Conservation (phyloP, 2,113 vertebrate genomes). For the Boulengeromyrus knoepffleri region DNA sequence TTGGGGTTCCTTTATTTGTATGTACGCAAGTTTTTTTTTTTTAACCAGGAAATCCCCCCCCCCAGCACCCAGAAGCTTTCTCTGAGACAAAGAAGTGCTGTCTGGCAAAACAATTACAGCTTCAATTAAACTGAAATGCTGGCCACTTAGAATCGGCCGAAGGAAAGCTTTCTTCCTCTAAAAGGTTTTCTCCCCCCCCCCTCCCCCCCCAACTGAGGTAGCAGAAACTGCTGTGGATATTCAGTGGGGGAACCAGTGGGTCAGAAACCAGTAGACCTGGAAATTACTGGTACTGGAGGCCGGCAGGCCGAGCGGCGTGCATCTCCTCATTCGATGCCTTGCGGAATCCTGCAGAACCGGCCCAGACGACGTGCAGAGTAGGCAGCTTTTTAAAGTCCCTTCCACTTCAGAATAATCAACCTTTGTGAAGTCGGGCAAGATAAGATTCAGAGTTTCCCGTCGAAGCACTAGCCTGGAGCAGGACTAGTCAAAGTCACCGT, state of each 20-base stretch:
- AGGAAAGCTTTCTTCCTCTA: slow-evolving; percentile 10
- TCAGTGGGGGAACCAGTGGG: background rate
- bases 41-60: slow-evolving; percentile 39
- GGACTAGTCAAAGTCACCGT: background rate
- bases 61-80: background rate
- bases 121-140: slow-evolving; percentile 8
- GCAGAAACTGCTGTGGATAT: background rate
- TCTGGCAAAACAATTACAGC: slow-evolving; percentile 1
- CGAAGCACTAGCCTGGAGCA: background rate
- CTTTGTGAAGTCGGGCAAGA: background rate
- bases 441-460: background rate
- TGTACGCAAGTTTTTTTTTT: slow-evolving; percentile 34
- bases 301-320: background rate
- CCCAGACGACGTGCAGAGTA: background rate
- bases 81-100: background rate
- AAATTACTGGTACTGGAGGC: background rate
- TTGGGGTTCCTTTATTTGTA: slow-evolving; percentile 35
- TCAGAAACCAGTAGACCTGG: background rate
- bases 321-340: background rate
- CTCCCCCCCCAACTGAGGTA: background rate
- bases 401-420: background rate
- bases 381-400: background rate
- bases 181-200: background rate
- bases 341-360: background rate
- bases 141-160: background rate